A percentile compares a stretch with the other conserved stretches of the same genome.
Evolutionary conservation across 2,113 vertebrate species (phyloP).

Genomic region (Carassius carassius): DNA sequence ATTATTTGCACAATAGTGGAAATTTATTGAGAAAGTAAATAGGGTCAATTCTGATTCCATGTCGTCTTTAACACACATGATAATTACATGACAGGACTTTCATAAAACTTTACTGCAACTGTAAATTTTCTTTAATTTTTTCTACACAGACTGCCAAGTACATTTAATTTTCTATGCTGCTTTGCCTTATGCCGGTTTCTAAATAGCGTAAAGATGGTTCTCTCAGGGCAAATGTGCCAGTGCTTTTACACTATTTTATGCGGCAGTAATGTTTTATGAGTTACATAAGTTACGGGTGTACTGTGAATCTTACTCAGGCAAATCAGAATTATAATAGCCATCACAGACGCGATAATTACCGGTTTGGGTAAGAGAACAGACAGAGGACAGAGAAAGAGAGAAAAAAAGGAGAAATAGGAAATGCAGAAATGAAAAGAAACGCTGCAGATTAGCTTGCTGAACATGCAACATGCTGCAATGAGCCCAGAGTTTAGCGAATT

Average conservation of each 20-base stretch:
- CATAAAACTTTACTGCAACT: slow-evolving; percentile 42
- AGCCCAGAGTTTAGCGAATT: slow-evolving; percentile 44
- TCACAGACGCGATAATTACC: slow-evolving; percentile 99
- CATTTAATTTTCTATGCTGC: slow-evolving; percentile 17
- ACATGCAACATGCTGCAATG: slow-evolving; percentile 89
- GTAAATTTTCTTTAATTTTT: not conserved
- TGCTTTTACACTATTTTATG: slow-evolving; percentile 40
- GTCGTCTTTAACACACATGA: slow-evolving; percentile 6
- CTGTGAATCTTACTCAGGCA: slow-evolving; percentile 97
- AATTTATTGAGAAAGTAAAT: too few relatives aligned
- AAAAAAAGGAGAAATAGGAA: slow-evolving; percentile 79
- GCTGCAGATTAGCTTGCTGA: slow-evolving; percentile 89
- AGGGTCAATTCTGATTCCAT: not conserved
- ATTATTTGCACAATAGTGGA: too few relatives aligned
- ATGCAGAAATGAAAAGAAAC: slow-evolving; percentile 81
- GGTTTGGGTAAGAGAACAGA: slow-evolving; percentile 87
- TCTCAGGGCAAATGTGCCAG: slow-evolving; percentile 36
- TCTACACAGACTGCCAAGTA: slow-evolving; percentile 14
- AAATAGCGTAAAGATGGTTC: slow-evolving; percentile 1
- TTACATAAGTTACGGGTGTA: slow-evolving; percentile 76
- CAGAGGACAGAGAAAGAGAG: slow-evolving; percentile 77
- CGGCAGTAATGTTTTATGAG: slow-evolving; percentile 49
- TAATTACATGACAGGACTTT: slow-evolving; percentile 12
- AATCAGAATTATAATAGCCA: slow-evolving; percentile 99
- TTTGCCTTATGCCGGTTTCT: not conserved